These are phyloP conservation scores for Hephaestus fuliginosus DNA, from an alignment of 2,797 vertebrate genomes.

Conservation along the genomic window DNA sequence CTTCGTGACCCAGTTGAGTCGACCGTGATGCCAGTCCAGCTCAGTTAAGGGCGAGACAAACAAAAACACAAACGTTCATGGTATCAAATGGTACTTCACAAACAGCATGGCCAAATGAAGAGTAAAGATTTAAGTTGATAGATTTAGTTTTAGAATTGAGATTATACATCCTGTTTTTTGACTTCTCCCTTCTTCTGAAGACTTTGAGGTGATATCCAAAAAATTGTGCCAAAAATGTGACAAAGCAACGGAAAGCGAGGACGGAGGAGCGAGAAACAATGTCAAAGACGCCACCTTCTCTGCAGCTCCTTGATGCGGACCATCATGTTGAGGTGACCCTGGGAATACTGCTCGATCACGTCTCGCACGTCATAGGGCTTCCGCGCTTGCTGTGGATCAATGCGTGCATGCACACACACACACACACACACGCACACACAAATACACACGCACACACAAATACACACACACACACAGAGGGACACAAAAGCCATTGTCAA, in stretches of 20 bases:
- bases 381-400: constrained; percentile 92
- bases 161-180: neutral
- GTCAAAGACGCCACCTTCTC: constrained; percentile 85
- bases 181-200: neutral
- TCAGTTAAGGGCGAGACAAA: neutral
- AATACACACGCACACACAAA: constrained; percentile 36
- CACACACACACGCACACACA: constrained; percentile 31
- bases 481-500: constrained; percentile 83
- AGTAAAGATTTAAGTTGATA: neutral
- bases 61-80: neutral
- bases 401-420: constrained; percentile 35
- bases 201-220: neutral
- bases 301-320: constrained; percentile 99
- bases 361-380: constrained; percentile 98
- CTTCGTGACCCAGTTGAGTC: neutral
- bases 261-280: constrained; percentile 9
- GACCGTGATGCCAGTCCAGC: neutral
- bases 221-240: neutral
- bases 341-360: constrained; percentile 98
- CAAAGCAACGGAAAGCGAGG: neutral
- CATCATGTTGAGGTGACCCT: constrained; percentile 98
- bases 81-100: neutral
- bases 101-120: neutral
- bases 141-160: neutral
- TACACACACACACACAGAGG: constrained; percentile 53